Base-by-base conservation (phyloP, 2,113 vertebrate species). In the Stictonetta naevosa region DNA sequence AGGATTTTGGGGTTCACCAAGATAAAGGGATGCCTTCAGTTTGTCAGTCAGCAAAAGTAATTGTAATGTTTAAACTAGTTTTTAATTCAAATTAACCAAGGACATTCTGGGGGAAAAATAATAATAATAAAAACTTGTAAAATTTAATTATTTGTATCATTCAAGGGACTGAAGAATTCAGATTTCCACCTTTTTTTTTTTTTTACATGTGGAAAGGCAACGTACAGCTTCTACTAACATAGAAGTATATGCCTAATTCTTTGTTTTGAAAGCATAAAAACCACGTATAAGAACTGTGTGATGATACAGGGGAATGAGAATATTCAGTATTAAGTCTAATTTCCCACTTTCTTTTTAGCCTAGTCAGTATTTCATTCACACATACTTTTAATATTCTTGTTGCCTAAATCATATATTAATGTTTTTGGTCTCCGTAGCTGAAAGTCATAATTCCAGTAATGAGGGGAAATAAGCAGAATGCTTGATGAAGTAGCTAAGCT, bases 401-500 rank as follows among this genome's bases (percentile, higher is more conserved):
- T 95, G 84, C 82, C 92, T 95, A 93, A 94, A 97, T 92, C 75
- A 80, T 93, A 66, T 92, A 97, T 95, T 96, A 97, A 96, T 94
- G 88, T 34, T 96, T 96, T 63, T 88, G 81, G 86, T 95, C 82
- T 96, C 74, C 0, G 1, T 95, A 92, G 96, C 95, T 97, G 95
- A 97, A 97, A 97, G 95, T 92, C 93, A 92, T 94, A 95, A 95
- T 97, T 97, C 95, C 90, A 90, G 75, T 97, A 97, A 97, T 97
- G 93, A 97, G 55, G 23, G 63, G 50, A 97, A 95, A 95, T 97
- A 96, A 95, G 91, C 84, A 93, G 96, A 97, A 97, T 97, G 90
- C 82, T 81, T 96, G 96, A 96, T 96, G 88, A 97, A 96, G 93
- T 80, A 92, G 76, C 90, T 96, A 93, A 96, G 86, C 88, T 92